Evolutionary conservation across 2,113 vertebrate genomes (phyloP), one percentile per base, ranked within the genome.

Genomic region (Miniopterus natalensis): DNA sequence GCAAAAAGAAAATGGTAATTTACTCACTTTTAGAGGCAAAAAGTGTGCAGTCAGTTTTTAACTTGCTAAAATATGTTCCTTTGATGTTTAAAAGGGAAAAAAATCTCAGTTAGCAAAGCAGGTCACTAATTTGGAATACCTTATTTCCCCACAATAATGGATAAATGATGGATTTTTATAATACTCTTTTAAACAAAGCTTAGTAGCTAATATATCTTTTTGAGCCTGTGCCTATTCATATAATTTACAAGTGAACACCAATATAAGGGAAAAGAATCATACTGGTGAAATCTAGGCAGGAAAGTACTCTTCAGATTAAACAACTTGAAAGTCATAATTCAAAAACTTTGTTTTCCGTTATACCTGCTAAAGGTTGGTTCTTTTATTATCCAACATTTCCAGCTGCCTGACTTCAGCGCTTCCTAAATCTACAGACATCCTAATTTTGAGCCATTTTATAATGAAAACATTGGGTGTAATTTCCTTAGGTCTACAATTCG

Each of bases 391-490:
- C 47, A 42, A 21, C 93, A 91, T 97, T 96, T 42, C 31, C 74
- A 96, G 66, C 77, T 85, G 90, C 74, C 89, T 97, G 80, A 45
- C 75, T 92, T 96, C 97, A 88, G 97, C 79, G 95, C 55, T 91
- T 94, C 92, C 94, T 57, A 92, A 97, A 89, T 83, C 88, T 97
- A 84, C 66, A 96, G 95, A 84, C 97, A 83, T 27, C 57, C 95
- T 95, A 94, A 79, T 96, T 98, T 97, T 97, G 66, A 96, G 85
- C 97, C 71, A 89, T 96, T 97, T 97, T 94, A 59, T 97, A 97
- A 97, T 97, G 96, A 97, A 98, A 98, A 96, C 96, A 95, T 94
- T 96, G 96, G 91, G 53, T 96, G 18, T 97, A 93, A 97, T 98
- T 98, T 97, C 92, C 80, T 97, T 84, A 88, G 95, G 96, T 98